phyloP scores from a whole-genome alignment of 2,888 invertebrate genomes.

The Andrena chrysosceles region DNA sequence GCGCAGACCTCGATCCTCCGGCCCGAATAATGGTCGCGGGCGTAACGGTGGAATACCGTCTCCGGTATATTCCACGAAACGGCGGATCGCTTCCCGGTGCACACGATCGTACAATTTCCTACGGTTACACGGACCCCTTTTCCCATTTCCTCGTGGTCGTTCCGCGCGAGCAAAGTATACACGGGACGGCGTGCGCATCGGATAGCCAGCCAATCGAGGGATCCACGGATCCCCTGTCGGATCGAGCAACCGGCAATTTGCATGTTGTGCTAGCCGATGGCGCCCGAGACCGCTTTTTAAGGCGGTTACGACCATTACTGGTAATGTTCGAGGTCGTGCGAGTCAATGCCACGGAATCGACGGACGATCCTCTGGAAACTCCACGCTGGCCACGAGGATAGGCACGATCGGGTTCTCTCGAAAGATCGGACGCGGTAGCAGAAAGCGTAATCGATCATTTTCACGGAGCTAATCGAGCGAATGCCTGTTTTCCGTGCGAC shows the following conservation, averaged over 20 bases:
- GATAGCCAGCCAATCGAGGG: constrained; percentile 60
- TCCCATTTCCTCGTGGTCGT: constrained; percentile 32
- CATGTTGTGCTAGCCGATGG: constrained; percentile 73
- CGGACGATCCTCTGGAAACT: constrained; percentile 36
- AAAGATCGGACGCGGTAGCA: not conserved
- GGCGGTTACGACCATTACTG: constrained; percentile 75
- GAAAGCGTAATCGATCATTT: not conserved
- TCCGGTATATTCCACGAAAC: constrained; percentile 50
- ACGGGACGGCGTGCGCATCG: constrained; percentile 43
- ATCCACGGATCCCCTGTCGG: constrained; percentile 59
- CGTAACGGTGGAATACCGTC: constrained; percentile 9
- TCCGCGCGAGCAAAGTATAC: constrained; percentile 41
- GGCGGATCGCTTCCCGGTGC: constrained; percentile 58
- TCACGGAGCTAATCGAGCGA: not conserved
- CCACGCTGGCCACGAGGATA: not conserved
- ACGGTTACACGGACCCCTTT: constrained; percentile 66
- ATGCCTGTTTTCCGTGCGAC: not conserved
- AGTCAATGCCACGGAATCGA: constrained; percentile 76
- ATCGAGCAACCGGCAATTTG: constrained; percentile 73
- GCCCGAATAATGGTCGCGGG: constrained; percentile 7
- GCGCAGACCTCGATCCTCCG: not conserved
- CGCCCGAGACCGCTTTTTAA: constrained; percentile 73
- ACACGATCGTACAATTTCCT: constrained; percentile 67
- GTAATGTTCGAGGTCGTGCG: constrained; percentile 76
- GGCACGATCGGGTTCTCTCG: not conserved